Percentiles rank a stretch among this genome's conserved stretches.
Conservation (phyloP, 2,113 vertebrate genomes). For the Paramisgurnus dabryanus region DNA sequence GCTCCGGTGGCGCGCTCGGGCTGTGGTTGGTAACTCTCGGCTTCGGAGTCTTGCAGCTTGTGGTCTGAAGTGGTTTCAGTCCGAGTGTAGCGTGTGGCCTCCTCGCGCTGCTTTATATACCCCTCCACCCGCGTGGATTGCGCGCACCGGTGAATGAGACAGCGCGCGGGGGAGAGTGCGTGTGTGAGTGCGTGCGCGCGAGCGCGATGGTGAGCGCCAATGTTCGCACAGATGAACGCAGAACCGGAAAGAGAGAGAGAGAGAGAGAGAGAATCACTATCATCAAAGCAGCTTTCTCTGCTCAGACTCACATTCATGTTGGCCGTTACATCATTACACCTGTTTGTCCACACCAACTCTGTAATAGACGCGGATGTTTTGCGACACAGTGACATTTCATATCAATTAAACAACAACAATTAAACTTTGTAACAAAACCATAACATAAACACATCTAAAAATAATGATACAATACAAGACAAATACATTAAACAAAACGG, state of each 20-base stretch:
- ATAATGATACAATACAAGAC: background rate
- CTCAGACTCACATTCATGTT: background rate
- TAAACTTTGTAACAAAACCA: background rate
- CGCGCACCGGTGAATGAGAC: constrained; percentile 75
- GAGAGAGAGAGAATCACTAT: constrained; percentile 2
- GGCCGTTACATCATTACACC: constrained; percentile 21
- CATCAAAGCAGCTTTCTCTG: background rate
- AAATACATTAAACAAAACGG: no score
- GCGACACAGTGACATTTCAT: background rate
- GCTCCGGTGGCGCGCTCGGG: constrained; percentile 60
- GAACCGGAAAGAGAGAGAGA: constrained; percentile 41
- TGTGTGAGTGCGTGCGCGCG: constrained; percentile 51
- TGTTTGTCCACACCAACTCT: background rate
- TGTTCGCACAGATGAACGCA: constrained; percentile 11
- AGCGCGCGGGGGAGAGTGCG: constrained; percentile 55
- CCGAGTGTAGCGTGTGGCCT: constrained; percentile 76
- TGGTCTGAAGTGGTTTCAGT: constrained; percentile 77
- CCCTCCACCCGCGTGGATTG: constrained; percentile 75
- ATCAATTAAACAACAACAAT: no score
- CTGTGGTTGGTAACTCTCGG: constrained; percentile 81
- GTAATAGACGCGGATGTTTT: background rate
- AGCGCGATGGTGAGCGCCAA: background rate
- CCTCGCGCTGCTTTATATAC: constrained; percentile 70
- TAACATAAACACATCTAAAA: background rate
- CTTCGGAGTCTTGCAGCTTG: constrained; percentile 83